Conservation (phyloP, 2,113 vertebrate genomes). For the Ictalurus furcatus region DNA sequence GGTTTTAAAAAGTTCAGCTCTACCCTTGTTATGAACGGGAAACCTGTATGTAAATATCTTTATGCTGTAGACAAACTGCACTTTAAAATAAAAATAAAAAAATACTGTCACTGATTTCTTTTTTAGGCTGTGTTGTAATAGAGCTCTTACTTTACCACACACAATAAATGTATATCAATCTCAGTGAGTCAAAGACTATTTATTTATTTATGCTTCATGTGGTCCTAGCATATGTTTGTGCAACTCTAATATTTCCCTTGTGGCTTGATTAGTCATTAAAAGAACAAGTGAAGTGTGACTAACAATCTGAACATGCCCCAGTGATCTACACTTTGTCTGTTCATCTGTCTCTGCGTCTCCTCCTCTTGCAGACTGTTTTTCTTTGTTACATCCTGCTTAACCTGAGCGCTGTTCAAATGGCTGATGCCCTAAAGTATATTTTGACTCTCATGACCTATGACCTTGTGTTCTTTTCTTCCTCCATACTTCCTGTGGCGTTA, state of each 20-base stretch:
- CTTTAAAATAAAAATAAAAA: not conserved
- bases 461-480: not conserved
- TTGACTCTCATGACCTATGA: not conserved
- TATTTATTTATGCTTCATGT: not conserved
- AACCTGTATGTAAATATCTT: not conserved
- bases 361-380: not conserved
- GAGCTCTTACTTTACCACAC: not conserved
- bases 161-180: slow-evolving; percentile 1
- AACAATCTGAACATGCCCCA: not conserved
- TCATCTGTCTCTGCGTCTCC: not conserved
- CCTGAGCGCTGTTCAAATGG: not conserved
- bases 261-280: not conserved
- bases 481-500: not conserved
- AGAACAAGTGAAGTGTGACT: slow-evolving; percentile 8
- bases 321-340: not conserved
- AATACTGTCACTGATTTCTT: not conserved
- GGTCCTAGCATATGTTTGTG: not conserved
- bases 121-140: not conserved
- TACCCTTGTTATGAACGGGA: slow-evolving; percentile 42
- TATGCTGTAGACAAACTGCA: slow-evolving; percentile 15
- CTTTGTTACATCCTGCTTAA: not conserved
- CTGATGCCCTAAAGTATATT: not conserved
- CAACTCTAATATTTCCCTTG: not conserved
- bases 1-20: slow-evolving; percentile 19
- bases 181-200: not conserved